Evolutionary conservation across 2,797 vertebrate species (phyloP).

Genomic region (Tenualosa ilisha): DNA sequence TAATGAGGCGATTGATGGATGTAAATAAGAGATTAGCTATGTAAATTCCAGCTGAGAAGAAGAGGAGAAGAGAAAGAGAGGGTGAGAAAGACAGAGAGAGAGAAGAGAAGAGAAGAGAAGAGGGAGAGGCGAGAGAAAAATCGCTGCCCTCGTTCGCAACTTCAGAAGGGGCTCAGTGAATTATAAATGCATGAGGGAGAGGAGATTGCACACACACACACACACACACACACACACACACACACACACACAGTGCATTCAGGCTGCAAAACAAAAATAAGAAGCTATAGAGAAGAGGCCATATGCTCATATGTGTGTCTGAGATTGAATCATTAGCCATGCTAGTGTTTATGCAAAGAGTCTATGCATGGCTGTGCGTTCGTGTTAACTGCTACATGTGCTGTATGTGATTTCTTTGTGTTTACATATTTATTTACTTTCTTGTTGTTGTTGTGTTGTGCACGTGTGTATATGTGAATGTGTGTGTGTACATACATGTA

Average conservation of each 20-base stretch:
- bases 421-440: not conserved
- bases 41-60: slow-evolving; percentile 56
- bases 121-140: slow-evolving; percentile 39
- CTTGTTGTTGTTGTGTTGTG: too few relatives aligned
- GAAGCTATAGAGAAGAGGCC: slow-evolving; percentile 45
- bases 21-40: slow-evolving; percentile 77
- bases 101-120: slow-evolving; percentile 11
- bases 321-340: not conserved
- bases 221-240: slow-evolving; percentile 44
- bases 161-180: slow-evolving; percentile 60
- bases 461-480: too few relatives aligned
- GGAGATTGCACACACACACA: slow-evolving; percentile 58
- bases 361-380: too few relatives aligned
- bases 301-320: not conserved
- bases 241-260: not conserved
- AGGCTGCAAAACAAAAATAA: slow-evolving; percentile 58
- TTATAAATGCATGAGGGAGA: slow-evolving; percentile 67
- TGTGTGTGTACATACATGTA: too few relatives aligned
- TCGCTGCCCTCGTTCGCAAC: slow-evolving; percentile 64
- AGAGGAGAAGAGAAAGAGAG: slow-evolving; percentile 26
- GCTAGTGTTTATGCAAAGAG: not conserved
- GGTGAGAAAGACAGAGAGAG: not conserved
- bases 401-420: too few relatives aligned
- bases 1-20: slow-evolving; percentile 76
- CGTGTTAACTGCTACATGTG: too few relatives aligned